These are phyloP conservation scores for Mormyrus iriodes DNA, from an alignment of 2,113 vertebrate genomes.

Conservation along the genomic window DNA sequence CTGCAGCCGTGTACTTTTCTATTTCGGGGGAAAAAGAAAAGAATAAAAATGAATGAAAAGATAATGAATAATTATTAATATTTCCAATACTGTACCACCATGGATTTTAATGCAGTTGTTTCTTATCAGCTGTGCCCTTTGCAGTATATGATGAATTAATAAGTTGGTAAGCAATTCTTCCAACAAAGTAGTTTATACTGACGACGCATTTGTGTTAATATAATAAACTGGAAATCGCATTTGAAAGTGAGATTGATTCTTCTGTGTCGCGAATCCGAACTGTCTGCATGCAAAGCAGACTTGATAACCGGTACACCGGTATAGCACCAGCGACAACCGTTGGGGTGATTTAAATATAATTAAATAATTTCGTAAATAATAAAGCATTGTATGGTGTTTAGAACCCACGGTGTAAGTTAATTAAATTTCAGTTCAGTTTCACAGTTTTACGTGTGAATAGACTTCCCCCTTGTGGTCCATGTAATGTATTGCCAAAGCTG, in stretches of 20 bases:
- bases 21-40: neutral
- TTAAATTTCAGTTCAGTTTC: neutral
- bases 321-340: constrained; percentile 43
- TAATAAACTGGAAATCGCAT: neutral
- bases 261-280: neutral
- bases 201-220: neutral
- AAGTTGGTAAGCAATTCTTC: neutral
- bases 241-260: neutral
- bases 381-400: neutral
- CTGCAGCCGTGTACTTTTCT: too few relatives aligned
- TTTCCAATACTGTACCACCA: neutral
- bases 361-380: neutral
- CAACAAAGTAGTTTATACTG: neutral
- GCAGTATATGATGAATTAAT: too few relatives aligned
- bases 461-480: neutral
- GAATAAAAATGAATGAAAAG: neutral
- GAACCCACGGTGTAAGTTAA: neutral
- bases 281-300: constrained; percentile 99
- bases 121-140: neutral
- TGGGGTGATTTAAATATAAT: neutral
- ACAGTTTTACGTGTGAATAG: neutral
- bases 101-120: neutral
- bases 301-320: constrained; percentile 99
- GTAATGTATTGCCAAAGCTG: neutral
- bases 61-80: neutral